Conservation (phyloP, 2,113 vertebrate genomes). For the Dermatemys mawii region DNA sequence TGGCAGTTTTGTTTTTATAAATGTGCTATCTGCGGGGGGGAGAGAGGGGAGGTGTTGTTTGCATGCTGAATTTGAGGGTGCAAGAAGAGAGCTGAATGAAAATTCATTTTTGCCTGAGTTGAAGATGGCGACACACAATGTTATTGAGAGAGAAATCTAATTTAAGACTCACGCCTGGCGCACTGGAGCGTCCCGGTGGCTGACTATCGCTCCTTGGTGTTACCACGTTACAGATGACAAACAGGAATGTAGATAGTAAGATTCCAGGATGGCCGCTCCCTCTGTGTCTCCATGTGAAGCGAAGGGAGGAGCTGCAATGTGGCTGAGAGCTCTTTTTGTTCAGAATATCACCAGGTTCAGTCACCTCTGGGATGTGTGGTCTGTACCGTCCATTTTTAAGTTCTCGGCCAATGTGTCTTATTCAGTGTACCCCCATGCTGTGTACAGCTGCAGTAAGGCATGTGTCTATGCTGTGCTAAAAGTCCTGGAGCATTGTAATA, state of each 20-base stretch:
- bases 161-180: not conserved
- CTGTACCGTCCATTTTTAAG: not conserved
- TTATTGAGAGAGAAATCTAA: not conserved
- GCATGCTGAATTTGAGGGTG: not conserved
- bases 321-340: not conserved
- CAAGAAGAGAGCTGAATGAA: not conserved
- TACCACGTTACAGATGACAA: not conserved
- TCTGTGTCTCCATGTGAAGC: not conserved
- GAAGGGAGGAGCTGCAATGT: not conserved
- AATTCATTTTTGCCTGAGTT: not conserved
- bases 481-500: too few relatives aligned
- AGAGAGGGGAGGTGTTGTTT: not conserved
- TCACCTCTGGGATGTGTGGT: not conserved
- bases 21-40: not conserved
- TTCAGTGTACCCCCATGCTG: too few relatives aligned
- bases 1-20: constrained; percentile 1
- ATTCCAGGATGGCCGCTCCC: not conserved
- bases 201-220: not conserved
- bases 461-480: too few relatives aligned
- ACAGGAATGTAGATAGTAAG: too few relatives aligned
- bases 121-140: not conserved
- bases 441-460: too few relatives aligned
- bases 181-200: not conserved
- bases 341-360: not conserved
- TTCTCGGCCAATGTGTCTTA: not conserved